Conservation (phyloP, 2,888 invertebrate species). For the Lutraria lutraria region DNA sequence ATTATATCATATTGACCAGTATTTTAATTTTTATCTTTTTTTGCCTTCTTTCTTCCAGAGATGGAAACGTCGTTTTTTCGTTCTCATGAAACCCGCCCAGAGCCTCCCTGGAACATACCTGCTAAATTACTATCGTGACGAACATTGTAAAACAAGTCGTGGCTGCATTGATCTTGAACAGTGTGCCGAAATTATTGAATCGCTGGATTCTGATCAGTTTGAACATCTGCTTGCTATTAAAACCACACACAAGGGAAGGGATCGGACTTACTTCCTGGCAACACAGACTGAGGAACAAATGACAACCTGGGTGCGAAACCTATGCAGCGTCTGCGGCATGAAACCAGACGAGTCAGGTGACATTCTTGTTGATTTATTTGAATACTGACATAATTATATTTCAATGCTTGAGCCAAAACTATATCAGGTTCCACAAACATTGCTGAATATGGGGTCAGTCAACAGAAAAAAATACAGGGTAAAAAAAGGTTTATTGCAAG, state of each 20-base stretch:
- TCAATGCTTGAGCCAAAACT: too few species aligned
- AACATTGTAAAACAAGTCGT: constrained; percentile 82
- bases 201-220: constrained; percentile 83
- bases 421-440: too few species aligned
- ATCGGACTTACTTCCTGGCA: constrained; percentile 96
- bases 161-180: constrained; percentile 94
- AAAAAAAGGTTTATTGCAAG: too few species aligned
- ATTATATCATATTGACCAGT: too few species aligned
- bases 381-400: background rate
- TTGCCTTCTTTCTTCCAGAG: constrained; percentile 89
- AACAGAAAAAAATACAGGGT: too few species aligned
- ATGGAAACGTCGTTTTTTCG: constrained; percentile 98
- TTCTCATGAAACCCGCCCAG: constrained; percentile 93
- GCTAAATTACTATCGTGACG: constrained; percentile 96
- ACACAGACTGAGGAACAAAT: constrained; percentile 96
- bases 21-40: background rate
- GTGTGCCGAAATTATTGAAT: constrained; percentile 94
- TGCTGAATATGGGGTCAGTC: too few species aligned
- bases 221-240: constrained; percentile 83
- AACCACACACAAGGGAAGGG: constrained; percentile 87
- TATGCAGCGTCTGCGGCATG: constrained; percentile 95
- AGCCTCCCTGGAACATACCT: constrained; percentile 97
- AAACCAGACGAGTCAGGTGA: constrained; percentile 82
- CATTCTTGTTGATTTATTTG: constrained; percentile 26
- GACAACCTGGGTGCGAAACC: constrained; percentile 97